A percentile compares a stretch with the other conserved stretches of the same genome.
Conservation (phyloP, 2,113 vertebrate genomes). For the Tyrannus savana region DNA sequence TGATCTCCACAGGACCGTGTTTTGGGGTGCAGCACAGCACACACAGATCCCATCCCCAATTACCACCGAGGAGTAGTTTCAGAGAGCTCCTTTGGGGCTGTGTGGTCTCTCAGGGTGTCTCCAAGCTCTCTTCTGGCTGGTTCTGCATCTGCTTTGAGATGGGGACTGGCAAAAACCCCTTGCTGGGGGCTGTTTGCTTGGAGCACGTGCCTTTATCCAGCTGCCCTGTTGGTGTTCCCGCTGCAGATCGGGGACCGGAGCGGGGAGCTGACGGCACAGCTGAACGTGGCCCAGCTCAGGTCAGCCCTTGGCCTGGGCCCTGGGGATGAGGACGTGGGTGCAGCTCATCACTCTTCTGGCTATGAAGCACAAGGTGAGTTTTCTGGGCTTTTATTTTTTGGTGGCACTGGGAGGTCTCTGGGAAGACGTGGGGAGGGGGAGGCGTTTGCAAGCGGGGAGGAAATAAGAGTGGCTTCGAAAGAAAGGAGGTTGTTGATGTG, state of each 20-base stretch:
- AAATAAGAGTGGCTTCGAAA: rapidly evolving
- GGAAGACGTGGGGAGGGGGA: rapidly evolving
- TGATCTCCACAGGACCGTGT: rapidly evolving
- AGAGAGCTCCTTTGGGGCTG: background rate
- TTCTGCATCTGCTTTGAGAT: background rate
- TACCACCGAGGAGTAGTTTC: rapidly evolving
- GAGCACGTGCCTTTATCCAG: background rate
- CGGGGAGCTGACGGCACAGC: conserved; percentile 87
- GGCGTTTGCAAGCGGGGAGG: too few relatives aligned
- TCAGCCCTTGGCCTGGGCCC: conserved; percentile 78
- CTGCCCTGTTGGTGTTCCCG: background rate
- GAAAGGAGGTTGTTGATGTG: rapidly evolving
- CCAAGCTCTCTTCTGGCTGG: background rate
- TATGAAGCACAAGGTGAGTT: conserved; percentile 91
- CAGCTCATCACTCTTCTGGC: conserved; percentile 78
- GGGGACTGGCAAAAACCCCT: background rate
- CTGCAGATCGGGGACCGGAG: conserved; percentile 87
- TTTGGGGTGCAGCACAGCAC: background rate
- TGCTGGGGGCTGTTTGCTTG: background rate
- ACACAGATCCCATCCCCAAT: rapidly evolving
- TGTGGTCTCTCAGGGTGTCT: background rate
- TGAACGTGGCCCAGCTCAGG: conserved; percentile 88
- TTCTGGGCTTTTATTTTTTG: background rate
- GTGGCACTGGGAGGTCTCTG: rapidly evolving
- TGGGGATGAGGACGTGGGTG: conserved; percentile 48